Base-by-base conservation (phyloP, 2,113 vertebrate species). In the Brienomyrus brachyistius region DNA sequence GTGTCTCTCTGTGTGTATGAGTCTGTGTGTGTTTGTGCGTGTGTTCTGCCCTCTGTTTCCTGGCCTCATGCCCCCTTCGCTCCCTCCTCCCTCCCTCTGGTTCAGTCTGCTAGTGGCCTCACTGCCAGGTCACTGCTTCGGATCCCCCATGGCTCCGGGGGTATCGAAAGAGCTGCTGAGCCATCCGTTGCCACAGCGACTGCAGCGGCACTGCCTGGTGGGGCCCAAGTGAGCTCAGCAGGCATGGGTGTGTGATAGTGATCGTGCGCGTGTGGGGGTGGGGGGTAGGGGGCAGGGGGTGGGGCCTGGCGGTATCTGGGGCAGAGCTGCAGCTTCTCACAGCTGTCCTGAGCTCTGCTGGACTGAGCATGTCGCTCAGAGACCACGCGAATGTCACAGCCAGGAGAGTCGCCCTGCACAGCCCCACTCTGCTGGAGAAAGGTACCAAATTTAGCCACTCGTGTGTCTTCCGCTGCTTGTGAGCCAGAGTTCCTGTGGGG, bases 111-210 rank as follows among this genome's bases (percentile, higher is more conserved):
- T 74, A 23, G 88, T 45, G 51, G 74, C 88, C 95, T 95, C 92
- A 94, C 92, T 96, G 94, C 91, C 95, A 95, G 95, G 94, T 96
- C 94, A 95, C 93, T 93, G 91, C 93, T 93, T 93, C 91, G 93
- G 93, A 92, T 90, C 93, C 92, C 92, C 89, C 21, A 94, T 92
- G 92, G 92, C 93, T 93, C 91, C 66, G 54, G 94, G 94, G 91
- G 93, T 94, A 93, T 94, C 94, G 93, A 94, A 93, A 92, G 92
- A 92, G 90, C 93, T 92, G 93, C 88, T 91, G 93, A 94, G 95
- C 94, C 92, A 91, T 91, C 92, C 92, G 93, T 95, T 95, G 91
- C 94, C 92, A 94, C 94, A 84, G 95, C 92, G 93, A 95, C 93
- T 88, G 91, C 93, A 92, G 93, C 93, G 91, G 93, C 52, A 85